These are phyloP conservation scores for Coenonympha glycerion DNA, from an alignment of 2,888 invertebrate species.

Conservation along the genomic window DNA sequence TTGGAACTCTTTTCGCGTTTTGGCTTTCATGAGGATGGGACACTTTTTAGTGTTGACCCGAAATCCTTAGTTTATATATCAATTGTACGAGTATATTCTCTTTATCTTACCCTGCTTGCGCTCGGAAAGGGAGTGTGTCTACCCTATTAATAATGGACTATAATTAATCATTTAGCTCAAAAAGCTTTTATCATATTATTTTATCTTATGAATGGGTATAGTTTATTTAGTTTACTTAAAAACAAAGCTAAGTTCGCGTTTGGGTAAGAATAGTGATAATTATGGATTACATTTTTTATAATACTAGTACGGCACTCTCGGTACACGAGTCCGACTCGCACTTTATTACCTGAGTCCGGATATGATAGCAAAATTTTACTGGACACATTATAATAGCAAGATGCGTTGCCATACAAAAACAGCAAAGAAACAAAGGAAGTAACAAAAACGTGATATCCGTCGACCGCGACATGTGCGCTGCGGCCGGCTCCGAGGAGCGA, in stretches of 20 bases:
- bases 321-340: too few relatives aligned
- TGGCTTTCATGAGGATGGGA: too few relatives aligned
- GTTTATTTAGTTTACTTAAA: neutral
- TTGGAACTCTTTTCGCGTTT: too few relatives aligned
- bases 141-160: slow-evolving; percentile 12
- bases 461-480: slow-evolving; percentile 33
- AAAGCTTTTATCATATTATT: neutral
- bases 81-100: slow-evolving; percentile 45
- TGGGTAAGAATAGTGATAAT: too few relatives aligned
- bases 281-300: too few relatives aligned
- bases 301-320: too few relatives aligned
- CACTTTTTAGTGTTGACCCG: too few relatives aligned
- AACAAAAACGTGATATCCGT: slow-evolving; percentile 58
- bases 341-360: too few relatives aligned
- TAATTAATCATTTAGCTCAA: neutral
- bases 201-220: neutral
- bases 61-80: too few relatives aligned
- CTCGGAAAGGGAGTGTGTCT: slow-evolving; percentile 13
- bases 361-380: too few relatives aligned
- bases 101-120: slow-evolving; percentile 48
- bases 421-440: slow-evolving; percentile 48
- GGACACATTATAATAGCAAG: neutral
- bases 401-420: slow-evolving; percentile 32
- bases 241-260: too few relatives aligned
- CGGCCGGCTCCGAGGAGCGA: slow-evolving; percentile 36